Conservation (phyloP, 2,113 vertebrate species). For the Dendrocopos noguchii region DNA sequence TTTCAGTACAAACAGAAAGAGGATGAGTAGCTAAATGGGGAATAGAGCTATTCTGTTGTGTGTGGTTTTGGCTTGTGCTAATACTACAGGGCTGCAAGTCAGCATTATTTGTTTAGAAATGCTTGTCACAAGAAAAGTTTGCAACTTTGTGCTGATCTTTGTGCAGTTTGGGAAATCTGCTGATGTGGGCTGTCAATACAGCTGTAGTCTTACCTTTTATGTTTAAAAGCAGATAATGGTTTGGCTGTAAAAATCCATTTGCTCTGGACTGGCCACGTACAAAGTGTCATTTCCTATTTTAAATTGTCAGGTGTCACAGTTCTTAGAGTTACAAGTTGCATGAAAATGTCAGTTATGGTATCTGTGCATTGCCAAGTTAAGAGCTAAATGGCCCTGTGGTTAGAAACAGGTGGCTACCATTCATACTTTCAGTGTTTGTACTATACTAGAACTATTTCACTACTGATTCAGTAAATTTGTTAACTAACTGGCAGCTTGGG, state of each 20-base stretch:
- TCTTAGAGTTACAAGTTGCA: background rate
- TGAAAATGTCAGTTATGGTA: background rate
- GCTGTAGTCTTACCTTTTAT: conserved; percentile 5
- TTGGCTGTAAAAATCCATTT: background rate
- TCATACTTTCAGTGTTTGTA: background rate
- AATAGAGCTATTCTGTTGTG: conserved; percentile 19
- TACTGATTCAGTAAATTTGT: background rate
- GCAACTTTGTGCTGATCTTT: conserved; percentile 57
- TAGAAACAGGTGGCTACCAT: background rate
- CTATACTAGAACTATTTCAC: background rate
- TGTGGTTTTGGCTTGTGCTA: conserved; percentile 37
- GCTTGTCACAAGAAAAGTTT: conserved; percentile 60
- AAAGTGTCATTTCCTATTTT: background rate
- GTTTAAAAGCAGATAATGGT: conserved; percentile 12
- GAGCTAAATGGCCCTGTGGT: background rate
- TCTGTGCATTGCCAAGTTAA: background rate
- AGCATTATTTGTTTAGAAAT: conserved; percentile 58
- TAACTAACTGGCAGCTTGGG: background rate
- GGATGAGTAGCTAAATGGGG: conserved; percentile 24
- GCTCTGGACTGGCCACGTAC: background rate
- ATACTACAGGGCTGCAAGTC: conserved; percentile 1
- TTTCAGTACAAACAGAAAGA: conserved; percentile 28
- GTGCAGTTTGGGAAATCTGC: conserved; percentile 40
- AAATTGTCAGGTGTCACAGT: background rate
- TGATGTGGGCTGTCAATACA: conserved; percentile 27